A percentile compares a stretch with the other conserved stretches of the same genome.
Conservation (phyloP, 2,797 vertebrate species). For the Anisognathus igniventris region DNA sequence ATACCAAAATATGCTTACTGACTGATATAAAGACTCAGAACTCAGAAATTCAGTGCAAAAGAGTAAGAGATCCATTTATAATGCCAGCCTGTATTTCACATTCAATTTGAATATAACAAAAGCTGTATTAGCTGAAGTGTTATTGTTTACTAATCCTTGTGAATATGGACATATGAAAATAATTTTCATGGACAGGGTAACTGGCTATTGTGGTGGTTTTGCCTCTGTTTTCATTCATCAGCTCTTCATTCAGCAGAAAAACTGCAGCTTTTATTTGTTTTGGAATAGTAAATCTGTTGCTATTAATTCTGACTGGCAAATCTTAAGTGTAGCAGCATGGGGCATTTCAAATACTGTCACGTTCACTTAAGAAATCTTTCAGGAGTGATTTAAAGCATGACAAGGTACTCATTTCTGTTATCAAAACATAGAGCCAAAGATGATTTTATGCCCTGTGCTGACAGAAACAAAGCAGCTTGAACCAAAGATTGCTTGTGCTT, state of each 20-base stretch:
- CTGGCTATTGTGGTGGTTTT: constrained; percentile 46
- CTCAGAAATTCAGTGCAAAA: constrained; percentile 4
- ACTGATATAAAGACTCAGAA: constrained; percentile 1
- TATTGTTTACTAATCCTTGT: constrained; percentile 68
- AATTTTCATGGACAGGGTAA: constrained; percentile 73
- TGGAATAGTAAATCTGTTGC: constrained; percentile 46
- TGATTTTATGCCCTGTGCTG: background rate
- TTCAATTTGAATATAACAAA: constrained; percentile 64
- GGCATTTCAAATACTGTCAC: constrained; percentile 32
- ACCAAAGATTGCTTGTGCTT: background rate
- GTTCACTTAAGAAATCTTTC: constrained; percentile 45
- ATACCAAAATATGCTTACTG: background rate
- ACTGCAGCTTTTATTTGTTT: constrained; percentile 51
- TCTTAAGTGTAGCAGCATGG: constrained; percentile 16
- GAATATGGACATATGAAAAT: constrained; percentile 60
- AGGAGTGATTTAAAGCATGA: constrained; percentile 39
- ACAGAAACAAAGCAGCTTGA: background rate
- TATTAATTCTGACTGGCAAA: constrained; percentile 66
- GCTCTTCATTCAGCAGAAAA: constrained; percentile 40
- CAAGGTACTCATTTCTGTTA: constrained; percentile 48
- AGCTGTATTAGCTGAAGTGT: constrained; percentile 42
- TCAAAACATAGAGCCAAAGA: constrained; percentile 10
- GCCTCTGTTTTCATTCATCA: constrained; percentile 47
- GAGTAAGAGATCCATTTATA: constrained; percentile 46
- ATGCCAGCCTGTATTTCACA: constrained; percentile 60